These are phyloP conservation scores for Bradypus variegatus DNA, from an alignment of 2,797 vertebrate genomes.

Conservation along the genomic window DNA sequence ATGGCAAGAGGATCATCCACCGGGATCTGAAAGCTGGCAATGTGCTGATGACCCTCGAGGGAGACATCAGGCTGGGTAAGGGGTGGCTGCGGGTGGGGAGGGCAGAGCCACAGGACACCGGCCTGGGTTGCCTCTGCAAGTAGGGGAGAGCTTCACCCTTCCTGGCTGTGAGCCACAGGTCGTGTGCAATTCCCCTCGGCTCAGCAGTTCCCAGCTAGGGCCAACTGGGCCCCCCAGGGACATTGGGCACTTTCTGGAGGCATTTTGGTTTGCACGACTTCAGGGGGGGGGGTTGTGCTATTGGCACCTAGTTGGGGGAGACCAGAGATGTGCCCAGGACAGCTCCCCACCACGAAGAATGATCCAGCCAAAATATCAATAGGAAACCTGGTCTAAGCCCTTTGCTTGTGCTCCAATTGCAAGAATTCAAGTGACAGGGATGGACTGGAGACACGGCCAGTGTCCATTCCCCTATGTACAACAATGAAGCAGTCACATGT, in stretches of 20 bases:
- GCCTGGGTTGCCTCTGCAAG: not conserved
- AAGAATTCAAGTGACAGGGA: not conserved
- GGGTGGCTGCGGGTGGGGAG: fast-evolving
- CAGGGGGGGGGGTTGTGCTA: not conserved
- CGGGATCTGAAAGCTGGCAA: slow-evolving; percentile 97
- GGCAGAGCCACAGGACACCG: fast-evolving
- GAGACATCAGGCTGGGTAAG: slow-evolving; percentile 94
- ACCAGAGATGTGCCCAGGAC: not conserved
- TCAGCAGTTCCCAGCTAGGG: not conserved
- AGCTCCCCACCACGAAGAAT: fast-evolving
- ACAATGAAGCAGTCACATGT: not conserved
- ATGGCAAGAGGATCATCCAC: slow-evolving; percentile 95
- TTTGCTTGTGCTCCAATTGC: not conserved
- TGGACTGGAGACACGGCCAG: not conserved
- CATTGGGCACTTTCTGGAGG: not conserved
- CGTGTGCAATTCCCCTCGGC: fast-evolving
- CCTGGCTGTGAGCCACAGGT: not conserved
- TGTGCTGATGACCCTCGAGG: slow-evolving; percentile 90
- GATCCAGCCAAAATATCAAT: fast-evolving
- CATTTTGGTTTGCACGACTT: not conserved
- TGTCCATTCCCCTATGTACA: not conserved
- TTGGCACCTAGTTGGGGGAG: not conserved
- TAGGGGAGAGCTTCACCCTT: not conserved
- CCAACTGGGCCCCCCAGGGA: not conserved
- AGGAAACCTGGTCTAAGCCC: no score